Conservation (phyloP, 2,888 invertebrate species). For the Sepioteuthis lessoniana region DNA sequence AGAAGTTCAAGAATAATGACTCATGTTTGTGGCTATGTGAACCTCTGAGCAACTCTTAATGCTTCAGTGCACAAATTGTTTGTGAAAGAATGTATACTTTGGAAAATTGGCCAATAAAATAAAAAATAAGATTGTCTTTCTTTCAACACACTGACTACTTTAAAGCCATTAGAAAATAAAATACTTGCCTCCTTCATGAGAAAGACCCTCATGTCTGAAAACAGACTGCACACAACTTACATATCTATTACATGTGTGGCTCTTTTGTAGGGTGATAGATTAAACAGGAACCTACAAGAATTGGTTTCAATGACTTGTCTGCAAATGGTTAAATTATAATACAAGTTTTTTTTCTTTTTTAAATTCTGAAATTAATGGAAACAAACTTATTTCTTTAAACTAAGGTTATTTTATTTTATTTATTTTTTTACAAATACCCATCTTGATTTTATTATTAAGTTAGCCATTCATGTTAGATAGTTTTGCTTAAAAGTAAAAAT, state of each 20-base stretch:
- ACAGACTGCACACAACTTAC: neutral
- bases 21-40: neutral
- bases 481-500: no score
- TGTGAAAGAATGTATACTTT: neutral
- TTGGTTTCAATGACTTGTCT: neutral
- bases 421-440: no score
- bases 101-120: neutral
- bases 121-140: neutral
- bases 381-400: no score
- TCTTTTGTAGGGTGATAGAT: neutral
- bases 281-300: neutral
- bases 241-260: neutral
- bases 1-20: neutral
- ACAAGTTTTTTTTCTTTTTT: no score
- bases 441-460: no score
- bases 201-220: neutral
- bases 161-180: neutral
- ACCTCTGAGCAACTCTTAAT: neutral
- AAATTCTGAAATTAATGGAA: no score
- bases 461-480: no score
- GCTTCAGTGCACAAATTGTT: neutral
- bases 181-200: neutral
- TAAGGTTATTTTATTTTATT: no score
- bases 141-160: neutral
- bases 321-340: neutral